A percentile compares a stretch with the other conserved stretches of the same genome.
Conservation (phyloP, 2,888 invertebrate genomes). For the Taphrorychus bicolor region DNA sequence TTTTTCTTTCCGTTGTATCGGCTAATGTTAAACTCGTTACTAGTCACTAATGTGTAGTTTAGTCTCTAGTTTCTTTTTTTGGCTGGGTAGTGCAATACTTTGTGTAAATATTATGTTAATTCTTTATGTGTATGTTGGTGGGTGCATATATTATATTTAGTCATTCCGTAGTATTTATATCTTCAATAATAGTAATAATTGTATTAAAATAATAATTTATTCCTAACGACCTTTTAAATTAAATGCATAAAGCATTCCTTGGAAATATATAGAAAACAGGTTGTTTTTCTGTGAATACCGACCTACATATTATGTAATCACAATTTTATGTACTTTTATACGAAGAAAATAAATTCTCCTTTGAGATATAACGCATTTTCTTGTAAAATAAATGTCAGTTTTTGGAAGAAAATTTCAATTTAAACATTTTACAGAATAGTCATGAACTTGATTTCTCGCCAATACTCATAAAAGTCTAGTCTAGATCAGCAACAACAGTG, state of each 20-base stretch:
- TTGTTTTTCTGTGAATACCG: no score
- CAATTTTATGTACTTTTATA: slow-evolving; percentile 34
- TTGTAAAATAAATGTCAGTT: background rate
- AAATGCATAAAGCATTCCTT: slow-evolving; percentile 24
- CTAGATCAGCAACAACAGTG: no score
- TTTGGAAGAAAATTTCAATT: no score
- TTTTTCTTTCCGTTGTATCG: slow-evolving; percentile 55
- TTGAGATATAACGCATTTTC: background rate
- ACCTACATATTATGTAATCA: slow-evolving; percentile 12
- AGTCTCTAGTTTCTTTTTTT: slow-evolving; percentile 14
- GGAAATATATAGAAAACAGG: slow-evolving; percentile 2
- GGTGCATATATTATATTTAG: slow-evolving; percentile 21
- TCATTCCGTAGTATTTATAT: slow-evolving; percentile 34
- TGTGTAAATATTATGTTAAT: background rate
- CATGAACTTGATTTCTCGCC: no score
- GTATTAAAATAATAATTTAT: background rate
- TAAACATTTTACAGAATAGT: no score
- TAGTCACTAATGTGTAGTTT: slow-evolving; percentile 56
- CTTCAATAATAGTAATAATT: slow-evolving; percentile 7
- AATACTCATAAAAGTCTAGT: no score
- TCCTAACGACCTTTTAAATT: background rate
- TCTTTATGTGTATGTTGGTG: slow-evolving; percentile 6
- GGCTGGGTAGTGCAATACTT: slow-evolving; percentile 54
- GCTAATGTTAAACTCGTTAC: slow-evolving; percentile 57
- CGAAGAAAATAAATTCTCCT: slow-evolving; percentile 1